Base-by-base conservation (phyloP, 2,888 invertebrate species). In the Ecliptopera silaceata region DNA sequence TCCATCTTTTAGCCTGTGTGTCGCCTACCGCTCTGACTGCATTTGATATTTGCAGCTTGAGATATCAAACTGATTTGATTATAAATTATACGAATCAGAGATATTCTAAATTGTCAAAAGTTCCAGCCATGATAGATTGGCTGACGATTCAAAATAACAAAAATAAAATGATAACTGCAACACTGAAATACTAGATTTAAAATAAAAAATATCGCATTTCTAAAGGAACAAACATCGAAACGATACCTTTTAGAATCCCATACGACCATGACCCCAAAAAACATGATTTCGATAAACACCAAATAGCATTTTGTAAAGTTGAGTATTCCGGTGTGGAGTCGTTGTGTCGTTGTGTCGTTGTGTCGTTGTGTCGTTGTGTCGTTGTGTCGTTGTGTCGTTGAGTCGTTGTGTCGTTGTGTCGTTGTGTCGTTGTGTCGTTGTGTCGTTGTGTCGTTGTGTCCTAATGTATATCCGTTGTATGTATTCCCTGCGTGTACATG, bases 401-500 rank as follows among this genome's bases (percentile, higher is more conserved):
- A 58, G 2, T 13, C 42, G 1, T 26, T 26, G 10, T 26, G 10
- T 26, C 4, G 8, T 8, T 8, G 10, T 41, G n/a, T 41, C 42
- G 22, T 20, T 12, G 12, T 42, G 12, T 36, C n/a, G n/a, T 47
- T 20, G 47, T 56, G 2, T 13, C 42, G 1, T 26, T 26, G 10
- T 26, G 10, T 26, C 4, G n/a, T 47, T 20, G 47, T 56, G 2
- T 13, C 42, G 1, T 26, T 26, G 10, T 26, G 10, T 26, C 4
- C 26, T 8, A 26, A 26, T 41, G n/a, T 41, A 41, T 22, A 12
- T 12, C 20, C 42, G 22, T 20, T 12, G 12, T 42, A 20, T 36
- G 53, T 54, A 32, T 49, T 34, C 51, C 38, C 42, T 17, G 17
- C 31, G 22, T 52, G 59, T 63, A 55, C 48, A 47, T 58, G 63